phyloP scores from a whole-genome alignment of 2,888 invertebrate genomes.

The Apantesis nais region DNA sequence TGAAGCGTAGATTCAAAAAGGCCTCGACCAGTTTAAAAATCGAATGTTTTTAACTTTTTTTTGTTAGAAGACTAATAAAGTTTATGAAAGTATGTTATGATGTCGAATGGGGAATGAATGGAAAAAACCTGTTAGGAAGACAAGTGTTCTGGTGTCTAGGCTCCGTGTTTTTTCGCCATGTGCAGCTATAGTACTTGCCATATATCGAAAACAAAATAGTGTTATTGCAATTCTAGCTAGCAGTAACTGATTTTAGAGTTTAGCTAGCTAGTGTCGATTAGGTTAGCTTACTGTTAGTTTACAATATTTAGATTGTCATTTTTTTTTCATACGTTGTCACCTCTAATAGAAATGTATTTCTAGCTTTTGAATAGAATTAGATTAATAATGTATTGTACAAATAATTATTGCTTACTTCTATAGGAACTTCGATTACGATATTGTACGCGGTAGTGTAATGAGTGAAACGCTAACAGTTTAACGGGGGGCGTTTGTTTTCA shows the following conservation, averaged over 20 bases:
- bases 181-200: not conserved
- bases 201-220: not conserved
- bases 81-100: too few relatives aligned
- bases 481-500: slow-evolving; percentile 11
- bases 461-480: slow-evolving; percentile 1
- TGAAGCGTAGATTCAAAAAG: too few relatives aligned
- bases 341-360: not conserved
- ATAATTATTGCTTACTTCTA: not conserved
- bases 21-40: too few relatives aligned
- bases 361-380: not conserved
- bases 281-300: not conserved
- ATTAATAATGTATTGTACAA: not conserved
- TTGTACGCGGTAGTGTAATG: not conserved
- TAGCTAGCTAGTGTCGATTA: not conserved
- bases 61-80: too few relatives aligned
- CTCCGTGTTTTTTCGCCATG: not conserved
- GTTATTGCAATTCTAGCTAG: not conserved
- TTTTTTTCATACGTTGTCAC: not conserved
- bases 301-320: slow-evolving; percentile 2
- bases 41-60: too few relatives aligned
- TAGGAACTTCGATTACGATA: not conserved
- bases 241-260: not conserved
- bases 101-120: too few relatives aligned
- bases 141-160: too few relatives aligned
- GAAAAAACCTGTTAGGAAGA: too few relatives aligned